Conservation (phyloP, 2,888 invertebrate genomes). For the Lithophane socia region DNA sequence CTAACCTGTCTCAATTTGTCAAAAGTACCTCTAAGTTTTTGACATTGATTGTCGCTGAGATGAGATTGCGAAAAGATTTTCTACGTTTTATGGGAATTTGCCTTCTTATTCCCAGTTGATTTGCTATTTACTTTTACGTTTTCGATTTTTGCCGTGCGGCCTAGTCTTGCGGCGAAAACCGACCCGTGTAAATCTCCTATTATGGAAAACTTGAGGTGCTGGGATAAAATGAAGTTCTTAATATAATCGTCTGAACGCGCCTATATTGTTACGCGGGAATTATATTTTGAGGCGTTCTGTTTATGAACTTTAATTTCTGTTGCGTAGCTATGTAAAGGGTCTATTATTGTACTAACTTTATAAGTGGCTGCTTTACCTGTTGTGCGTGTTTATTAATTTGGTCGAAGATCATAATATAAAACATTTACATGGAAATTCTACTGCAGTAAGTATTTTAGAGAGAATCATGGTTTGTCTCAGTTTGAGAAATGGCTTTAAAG, state of each 20-base stretch:
- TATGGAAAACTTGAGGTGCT: conserved; percentile 75
- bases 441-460: neutral
- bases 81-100: too few relatives aligned
- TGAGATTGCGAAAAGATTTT: too few relatives aligned
- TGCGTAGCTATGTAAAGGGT: conserved; percentile 21
- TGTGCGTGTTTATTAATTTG: conserved; percentile 11
- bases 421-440: neutral
- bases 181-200: conserved; percentile 9
- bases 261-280: conserved; percentile 53
- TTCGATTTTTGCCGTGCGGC: neutral
- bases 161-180: neutral
- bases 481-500: too few relatives aligned
- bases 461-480: neutral
- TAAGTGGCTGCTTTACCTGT: conserved; percentile 17
- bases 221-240: conserved; percentile 75
- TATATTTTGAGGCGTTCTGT: conserved; percentile 44
- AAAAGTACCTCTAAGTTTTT: too few relatives aligned
- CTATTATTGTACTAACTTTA: conserved; percentile 33
- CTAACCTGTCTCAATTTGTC: too few relatives aligned
- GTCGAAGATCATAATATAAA: neutral
- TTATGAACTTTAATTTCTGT: conserved; percentile 54
- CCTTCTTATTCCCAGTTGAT: too few relatives aligned
- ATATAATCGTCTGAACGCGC: conserved; percentile 61
- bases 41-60: too few relatives aligned
- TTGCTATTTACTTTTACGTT: neutral